Percentiles rank a stretch among this genome's conserved stretches.
Conservation (phyloP, 2,888 invertebrate species). For the Perizoma affinitatum region DNA sequence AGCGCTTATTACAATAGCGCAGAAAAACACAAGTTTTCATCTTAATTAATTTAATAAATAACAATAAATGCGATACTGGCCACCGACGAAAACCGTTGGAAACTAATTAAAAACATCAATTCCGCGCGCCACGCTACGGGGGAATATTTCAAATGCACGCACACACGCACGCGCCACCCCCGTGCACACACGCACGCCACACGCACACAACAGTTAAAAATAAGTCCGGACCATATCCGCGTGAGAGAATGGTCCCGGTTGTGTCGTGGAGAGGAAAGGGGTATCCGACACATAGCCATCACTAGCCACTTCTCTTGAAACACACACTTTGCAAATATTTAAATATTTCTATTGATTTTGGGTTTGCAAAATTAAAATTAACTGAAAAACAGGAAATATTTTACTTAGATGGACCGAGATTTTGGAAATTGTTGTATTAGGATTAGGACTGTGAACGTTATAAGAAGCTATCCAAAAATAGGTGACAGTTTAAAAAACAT, state of each 20-base stretch:
- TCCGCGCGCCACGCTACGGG: constrained; percentile 70
- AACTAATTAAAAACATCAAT: constrained; percentile 84
- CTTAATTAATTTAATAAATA: constrained; percentile 59
- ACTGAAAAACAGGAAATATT: too few species aligned
- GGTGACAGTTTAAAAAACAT: constrained; percentile 6
- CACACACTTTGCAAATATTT: constrained; percentile 11
- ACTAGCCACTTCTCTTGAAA: constrained; percentile 26
- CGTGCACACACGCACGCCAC: constrained; percentile 51
- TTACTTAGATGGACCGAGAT: too few species aligned
- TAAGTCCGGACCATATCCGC: constrained; percentile 78
- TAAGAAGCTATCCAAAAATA: not conserved
- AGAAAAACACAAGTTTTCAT: constrained; percentile 32
- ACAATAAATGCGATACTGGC: constrained; percentile 68
- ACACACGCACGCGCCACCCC: constrained; percentile 62
- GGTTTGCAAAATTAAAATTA: too few species aligned
- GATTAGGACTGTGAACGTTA: too few species aligned
- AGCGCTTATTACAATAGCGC: constrained; percentile 29
- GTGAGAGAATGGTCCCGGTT: constrained; percentile 70
- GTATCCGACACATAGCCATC: constrained; percentile 46
- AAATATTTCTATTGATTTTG: too few species aligned
- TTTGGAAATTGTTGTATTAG: too few species aligned
- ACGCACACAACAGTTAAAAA: constrained; percentile 78
- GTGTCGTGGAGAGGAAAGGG: constrained; percentile 44
- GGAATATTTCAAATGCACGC: constrained; percentile 79
- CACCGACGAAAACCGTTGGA: constrained; percentile 78